Percentiles rank a stretch among this genome's conserved stretches.
phyloP scores from a whole-genome alignment of 2,113 vertebrate species.

The Siniperca knerii region DNA sequence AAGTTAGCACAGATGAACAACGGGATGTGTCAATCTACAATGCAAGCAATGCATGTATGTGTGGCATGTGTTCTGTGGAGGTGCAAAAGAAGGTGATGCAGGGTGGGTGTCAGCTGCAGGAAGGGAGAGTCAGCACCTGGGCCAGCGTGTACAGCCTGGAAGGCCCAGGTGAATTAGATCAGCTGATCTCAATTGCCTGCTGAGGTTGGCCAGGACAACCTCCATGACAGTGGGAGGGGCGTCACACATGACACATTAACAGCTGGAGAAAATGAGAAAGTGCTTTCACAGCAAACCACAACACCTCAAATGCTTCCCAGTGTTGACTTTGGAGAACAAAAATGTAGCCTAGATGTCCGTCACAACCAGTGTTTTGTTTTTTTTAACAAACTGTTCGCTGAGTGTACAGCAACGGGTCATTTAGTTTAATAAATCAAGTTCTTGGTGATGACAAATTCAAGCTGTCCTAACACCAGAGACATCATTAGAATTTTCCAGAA shows the following conservation, averaged over 20 bases:
- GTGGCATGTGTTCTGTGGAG: no score
- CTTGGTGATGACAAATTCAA: not conserved
- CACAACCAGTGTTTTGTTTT: not conserved
- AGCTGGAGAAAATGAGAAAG: not conserved
- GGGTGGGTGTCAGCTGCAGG: no score
- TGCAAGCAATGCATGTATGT: no score
- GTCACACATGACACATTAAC: not conserved
- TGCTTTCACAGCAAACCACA: conserved; percentile 36
- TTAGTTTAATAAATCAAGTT: not conserved
- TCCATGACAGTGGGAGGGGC: no score
- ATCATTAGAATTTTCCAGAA: not conserved
- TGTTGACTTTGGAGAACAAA: conserved; percentile 31
- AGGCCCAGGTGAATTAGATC: no score
- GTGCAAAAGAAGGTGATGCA: no score
- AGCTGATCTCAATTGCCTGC: no score
- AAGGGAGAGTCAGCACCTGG: no score
- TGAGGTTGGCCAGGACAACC: no score
- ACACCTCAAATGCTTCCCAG: conserved; percentile 6
- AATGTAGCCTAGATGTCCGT: not conserved
- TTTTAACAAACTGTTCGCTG: not conserved
- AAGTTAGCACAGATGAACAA: no score
- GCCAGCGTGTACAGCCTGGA: no score
- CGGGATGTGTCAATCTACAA: no score
- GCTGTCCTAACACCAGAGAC: not conserved
- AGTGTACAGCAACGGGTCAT: not conserved